Conservation (phyloP, 2,113 vertebrate species). For the Pardalotus punctatus region DNA sequence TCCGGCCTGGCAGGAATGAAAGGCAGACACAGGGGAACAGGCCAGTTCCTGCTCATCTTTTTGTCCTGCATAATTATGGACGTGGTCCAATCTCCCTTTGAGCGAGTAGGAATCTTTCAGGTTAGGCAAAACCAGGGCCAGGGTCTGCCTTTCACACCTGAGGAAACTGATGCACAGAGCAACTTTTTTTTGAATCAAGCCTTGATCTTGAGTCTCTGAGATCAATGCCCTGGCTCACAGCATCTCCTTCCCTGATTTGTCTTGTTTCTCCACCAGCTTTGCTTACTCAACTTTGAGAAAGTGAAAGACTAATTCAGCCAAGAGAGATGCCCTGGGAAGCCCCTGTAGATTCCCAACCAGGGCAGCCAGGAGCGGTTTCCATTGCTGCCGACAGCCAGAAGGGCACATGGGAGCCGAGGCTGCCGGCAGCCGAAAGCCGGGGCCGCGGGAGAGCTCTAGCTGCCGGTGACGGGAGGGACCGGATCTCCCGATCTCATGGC, state of each 20-base stretch:
- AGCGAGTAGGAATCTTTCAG: neutral
- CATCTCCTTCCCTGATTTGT: neutral
- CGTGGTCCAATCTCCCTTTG: neutral
- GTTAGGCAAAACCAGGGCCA: neutral
- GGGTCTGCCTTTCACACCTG: neutral
- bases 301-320: neutral
- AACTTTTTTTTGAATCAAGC: neutral
- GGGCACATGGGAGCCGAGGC: neutral
- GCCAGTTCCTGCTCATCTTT: neutral
- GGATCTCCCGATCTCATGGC: neutral
- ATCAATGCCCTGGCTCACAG: neutral
- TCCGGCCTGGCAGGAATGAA: neutral
- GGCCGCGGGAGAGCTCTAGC: neutral
- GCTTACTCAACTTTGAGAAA: neutral
- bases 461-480: accelerated
- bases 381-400: neutral
- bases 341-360: neutral
- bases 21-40: neutral
- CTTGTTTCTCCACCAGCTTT: neutral
- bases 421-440: accelerated
- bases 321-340: neutral
- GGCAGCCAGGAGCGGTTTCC: neutral
- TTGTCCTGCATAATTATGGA: neutral
- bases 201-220: neutral
- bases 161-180: neutral